Evolutionary conservation across 2,888 invertebrate species (phyloP).

Genomic region (Gastrophysa polygoni): DNA sequence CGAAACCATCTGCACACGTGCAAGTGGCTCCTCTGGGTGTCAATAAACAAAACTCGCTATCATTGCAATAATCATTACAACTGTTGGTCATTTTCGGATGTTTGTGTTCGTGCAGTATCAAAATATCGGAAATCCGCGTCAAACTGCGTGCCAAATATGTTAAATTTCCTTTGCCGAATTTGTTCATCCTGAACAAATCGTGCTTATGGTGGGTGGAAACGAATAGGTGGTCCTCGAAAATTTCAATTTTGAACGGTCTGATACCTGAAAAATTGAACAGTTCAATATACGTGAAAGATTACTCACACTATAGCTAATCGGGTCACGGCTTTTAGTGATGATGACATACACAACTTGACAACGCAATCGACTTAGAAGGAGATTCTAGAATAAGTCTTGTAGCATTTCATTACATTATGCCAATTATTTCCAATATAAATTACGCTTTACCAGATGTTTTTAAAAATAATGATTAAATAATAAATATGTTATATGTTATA

Average conservation of each 20-base stretch:
- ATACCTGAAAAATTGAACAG: constrained; percentile 62
- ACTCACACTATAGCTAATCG: too few species aligned
- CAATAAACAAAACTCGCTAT: constrained; percentile 65
- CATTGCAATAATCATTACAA: constrained; percentile 67
- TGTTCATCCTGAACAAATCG: constrained; percentile 68
- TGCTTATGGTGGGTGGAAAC: constrained; percentile 69
- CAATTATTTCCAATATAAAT: too few species aligned
- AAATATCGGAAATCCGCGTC: constrained; percentile 67
- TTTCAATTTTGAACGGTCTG: constrained; percentile 73
- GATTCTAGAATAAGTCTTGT: too few species aligned
- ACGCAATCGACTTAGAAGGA: too few species aligned
- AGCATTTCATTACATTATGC: too few species aligned
- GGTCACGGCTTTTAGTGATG: too few species aligned
- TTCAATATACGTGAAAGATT: too few species aligned
- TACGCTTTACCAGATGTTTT: too few species aligned
- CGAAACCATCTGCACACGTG: constrained; percentile 55
- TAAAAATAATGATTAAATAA: too few species aligned
- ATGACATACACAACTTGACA: too few species aligned
- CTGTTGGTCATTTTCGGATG: constrained; percentile 64
- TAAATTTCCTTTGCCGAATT: constrained; percentile 67
- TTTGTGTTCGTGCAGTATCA: constrained; percentile 71
- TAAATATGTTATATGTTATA: too few species aligned
- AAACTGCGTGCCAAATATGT: constrained; percentile 64
- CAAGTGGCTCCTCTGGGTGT: constrained; percentile 53
- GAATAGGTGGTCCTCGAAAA: constrained; percentile 75